Evolutionary conservation across 2,888 invertebrate species (phyloP).

Genomic region (Xanthorhoe spadicearia): DNA sequence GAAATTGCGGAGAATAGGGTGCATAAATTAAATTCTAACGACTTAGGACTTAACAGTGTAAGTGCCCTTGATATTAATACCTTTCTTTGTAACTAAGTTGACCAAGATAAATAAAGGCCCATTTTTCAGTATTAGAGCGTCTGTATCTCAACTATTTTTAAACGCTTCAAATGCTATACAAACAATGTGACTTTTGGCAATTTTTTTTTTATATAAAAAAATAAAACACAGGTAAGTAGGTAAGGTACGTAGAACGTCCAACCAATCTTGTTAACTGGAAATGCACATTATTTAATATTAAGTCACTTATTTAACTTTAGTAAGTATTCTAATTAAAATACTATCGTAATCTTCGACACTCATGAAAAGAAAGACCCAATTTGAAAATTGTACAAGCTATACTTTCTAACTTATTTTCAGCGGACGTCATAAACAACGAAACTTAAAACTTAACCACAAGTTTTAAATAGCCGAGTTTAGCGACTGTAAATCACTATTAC

Average conservation of each 20-base stretch:
- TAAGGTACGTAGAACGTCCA: too few species aligned
- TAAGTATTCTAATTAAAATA: too few species aligned
- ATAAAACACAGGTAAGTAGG: too few species aligned
- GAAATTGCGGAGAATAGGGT: slow-evolving; percentile 30
- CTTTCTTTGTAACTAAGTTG: not conserved
- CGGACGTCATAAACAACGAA: slow-evolving; percentile 18
- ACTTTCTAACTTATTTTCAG: not conserved
- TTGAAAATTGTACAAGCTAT: not conserved
- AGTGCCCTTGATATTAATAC: not conserved
- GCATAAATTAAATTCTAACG: slow-evolving; percentile 34
- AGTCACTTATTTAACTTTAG: too few species aligned
- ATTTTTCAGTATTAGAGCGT: not conserved
- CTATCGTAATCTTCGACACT: not conserved
- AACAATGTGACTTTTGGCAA: too few species aligned
- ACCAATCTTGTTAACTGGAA: too few species aligned
- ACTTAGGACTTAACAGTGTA: not conserved
- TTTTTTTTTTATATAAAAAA: too few species aligned
- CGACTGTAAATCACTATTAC: slow-evolving; percentile 76
- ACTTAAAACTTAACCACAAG: slow-evolving; percentile 44
- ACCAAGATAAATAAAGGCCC: too few species aligned
- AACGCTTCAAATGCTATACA: too few species aligned
- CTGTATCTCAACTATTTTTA: too few species aligned
- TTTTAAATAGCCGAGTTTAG: slow-evolving; percentile 56
- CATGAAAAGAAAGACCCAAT: not conserved
- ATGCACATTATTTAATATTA: too few species aligned